Base-by-base conservation (phyloP, 2,113 vertebrate species). In the Gasterosteus aculeatus region DNA sequence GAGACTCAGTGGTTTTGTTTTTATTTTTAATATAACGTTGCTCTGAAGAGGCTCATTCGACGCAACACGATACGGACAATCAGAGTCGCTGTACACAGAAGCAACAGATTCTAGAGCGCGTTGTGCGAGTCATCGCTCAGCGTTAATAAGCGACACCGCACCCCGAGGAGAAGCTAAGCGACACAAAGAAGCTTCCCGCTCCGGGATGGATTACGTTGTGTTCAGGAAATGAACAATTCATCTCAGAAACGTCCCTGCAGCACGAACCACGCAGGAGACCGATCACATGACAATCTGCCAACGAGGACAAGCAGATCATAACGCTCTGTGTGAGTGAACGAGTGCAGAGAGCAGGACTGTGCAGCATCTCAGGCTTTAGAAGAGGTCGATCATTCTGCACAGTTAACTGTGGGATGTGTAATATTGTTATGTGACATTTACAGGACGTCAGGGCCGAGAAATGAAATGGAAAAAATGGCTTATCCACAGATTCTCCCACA, bases 181-280 rank as follows among this genome's bases (percentile, higher is more conserved):
- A 31, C n/a, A 22, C 39, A 2, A 38, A 47, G 42, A 35, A 46
- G 26, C 22, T 31, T 49, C 63, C 57, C 35, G 16, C 29, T 39
- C 10, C 1, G 3, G 61, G 51, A 26, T 56, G 72, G 33, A 54
- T 65, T 54, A 67, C 54, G 29, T 29, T 1, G 42, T 59, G 35
- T 75, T 75, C 7, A 61, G 62, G 67, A 81, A 66, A 47, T 67
- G 29, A 71, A 29, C 53, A 14, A 5, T 54, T 26, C 10, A 54
- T 14, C 53, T 54, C 49, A 51, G 49, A 11, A 26, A 26, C 2
- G 26, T 7, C 15, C 12, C 14, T 47, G 15, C 44, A 47, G 44
- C 14, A 11, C 12, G 12, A 46, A 11, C 9, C 51, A 22, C 19
- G 47, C 47, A 51, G 3, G 1, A 9, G 18, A 51, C 22, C 10